Conservation (phyloP, 2,797 vertebrate genomes). For the Sarcoramphus papa region DNA sequence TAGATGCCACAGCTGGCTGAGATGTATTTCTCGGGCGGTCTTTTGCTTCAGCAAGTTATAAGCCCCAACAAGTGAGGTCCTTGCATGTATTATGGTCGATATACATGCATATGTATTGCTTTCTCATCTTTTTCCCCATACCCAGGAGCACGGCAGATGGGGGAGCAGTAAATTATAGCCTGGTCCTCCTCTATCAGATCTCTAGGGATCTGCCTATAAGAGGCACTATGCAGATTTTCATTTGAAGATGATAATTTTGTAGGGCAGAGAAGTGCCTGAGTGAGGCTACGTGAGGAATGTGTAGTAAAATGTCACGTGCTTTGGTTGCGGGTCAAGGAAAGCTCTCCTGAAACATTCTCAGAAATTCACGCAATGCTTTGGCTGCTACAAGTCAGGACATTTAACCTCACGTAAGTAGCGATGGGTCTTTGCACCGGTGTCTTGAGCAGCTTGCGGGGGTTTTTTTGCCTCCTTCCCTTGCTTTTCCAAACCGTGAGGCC, state of each 20-base stretch:
- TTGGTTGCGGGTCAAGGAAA: background rate
- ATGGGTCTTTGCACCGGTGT: background rate
- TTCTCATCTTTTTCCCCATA: background rate
- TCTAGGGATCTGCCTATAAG: background rate
- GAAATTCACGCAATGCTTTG: background rate
- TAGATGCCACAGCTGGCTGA: background rate
- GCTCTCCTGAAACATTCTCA: background rate
- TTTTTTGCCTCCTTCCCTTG: background rate
- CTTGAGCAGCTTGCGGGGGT: background rate
- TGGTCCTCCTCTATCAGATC: background rate
- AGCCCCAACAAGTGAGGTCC: background rate
- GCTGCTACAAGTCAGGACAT: background rate
- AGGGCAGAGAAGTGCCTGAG: background rate
- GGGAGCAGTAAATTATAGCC: background rate
- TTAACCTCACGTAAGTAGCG: background rate
- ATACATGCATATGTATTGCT: background rate
- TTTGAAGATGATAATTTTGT: background rate
- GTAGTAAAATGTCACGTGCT: background rate
- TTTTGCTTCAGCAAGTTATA: background rate
- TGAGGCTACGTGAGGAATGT: accelerated
- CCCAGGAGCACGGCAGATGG: background rate
- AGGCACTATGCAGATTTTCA: background rate
- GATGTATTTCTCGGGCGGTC: background rate
- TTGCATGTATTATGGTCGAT: accelerated
- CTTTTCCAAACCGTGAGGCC: background rate